Conservation (phyloP, 2,888 invertebrate genomes). For the Timema cristinae region DNA sequence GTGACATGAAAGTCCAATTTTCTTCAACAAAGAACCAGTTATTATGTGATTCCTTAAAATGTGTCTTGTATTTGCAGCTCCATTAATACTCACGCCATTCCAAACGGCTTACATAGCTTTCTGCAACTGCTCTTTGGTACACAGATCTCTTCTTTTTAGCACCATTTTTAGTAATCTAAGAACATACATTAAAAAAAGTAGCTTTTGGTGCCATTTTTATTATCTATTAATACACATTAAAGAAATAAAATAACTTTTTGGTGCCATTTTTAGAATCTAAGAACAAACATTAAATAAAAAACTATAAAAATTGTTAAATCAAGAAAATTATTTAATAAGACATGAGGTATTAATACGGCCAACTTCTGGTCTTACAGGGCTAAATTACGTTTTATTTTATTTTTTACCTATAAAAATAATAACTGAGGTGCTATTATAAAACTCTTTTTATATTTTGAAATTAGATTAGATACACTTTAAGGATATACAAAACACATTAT, state of each 20-base stretch:
- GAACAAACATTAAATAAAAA: no score
- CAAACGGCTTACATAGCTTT: constrained; percentile 9
- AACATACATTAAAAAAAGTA: background rate
- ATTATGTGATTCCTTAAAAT: constrained; percentile 13
- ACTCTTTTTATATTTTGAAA: no score
- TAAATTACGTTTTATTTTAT: background rate
- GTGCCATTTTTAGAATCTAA: no score
- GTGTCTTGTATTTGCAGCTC: constrained; percentile 9
- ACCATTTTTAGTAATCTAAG: constrained; percentile 1
- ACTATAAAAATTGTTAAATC: no score
- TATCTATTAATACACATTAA: no score
- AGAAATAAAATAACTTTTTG: no score
- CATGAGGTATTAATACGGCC: constrained; percentile 9
- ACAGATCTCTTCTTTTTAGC: constrained; percentile 1
- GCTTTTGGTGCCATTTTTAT: background rate
- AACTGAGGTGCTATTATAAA: background rate
- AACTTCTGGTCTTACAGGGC: constrained; percentile 2
- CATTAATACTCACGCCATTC: constrained; percentile 7
- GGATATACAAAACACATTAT: no score
- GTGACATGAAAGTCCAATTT: constrained; percentile 3
- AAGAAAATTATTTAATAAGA: background rate
- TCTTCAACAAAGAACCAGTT: constrained; percentile 16
- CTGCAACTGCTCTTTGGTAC: constrained; percentile 10
- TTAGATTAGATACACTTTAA: no score
- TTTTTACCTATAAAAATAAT: constrained; percentile 1